Conservation (phyloP, 2,888 invertebrate species). For the Metopia argyrocephala region DNA sequence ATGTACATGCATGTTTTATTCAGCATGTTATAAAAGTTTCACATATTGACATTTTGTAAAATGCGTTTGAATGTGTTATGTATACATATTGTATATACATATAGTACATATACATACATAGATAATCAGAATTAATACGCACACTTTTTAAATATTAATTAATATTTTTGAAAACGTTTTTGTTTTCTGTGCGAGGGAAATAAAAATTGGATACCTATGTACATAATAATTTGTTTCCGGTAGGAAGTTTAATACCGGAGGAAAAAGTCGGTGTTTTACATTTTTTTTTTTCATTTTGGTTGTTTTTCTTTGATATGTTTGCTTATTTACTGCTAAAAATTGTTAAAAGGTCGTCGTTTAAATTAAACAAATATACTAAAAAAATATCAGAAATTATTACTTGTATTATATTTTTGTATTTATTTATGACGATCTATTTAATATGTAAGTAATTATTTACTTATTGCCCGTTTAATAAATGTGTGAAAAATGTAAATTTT, state of each 20-base stretch:
- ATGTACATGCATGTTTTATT: too few relatives aligned
- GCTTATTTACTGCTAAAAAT: too few relatives aligned
- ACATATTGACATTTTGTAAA: too few relatives aligned
- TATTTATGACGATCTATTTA: not conserved
- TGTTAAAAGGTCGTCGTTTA: too few relatives aligned
- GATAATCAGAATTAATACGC: too few relatives aligned
- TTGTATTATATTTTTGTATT: not conserved
- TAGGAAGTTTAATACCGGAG: not conserved
- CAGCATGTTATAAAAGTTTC: too few relatives aligned
- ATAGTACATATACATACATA: too few relatives aligned
- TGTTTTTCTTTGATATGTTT: not conserved
- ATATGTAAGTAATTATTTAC: not conserved
- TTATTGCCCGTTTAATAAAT: not conserved
- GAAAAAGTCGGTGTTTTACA: not conserved
- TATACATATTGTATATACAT: too few relatives aligned
- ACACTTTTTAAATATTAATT: too few relatives aligned
- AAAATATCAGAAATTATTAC: constrained; percentile 2
- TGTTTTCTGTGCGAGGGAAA: constrained; percentile 49
- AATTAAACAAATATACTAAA: too few relatives aligned
- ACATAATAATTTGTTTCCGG: constrained; percentile 59
- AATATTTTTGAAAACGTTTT: too few relatives aligned
- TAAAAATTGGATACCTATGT: constrained; percentile 42
- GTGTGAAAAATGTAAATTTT: constrained; percentile 20
- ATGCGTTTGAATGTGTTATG: too few relatives aligned
- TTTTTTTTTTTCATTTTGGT: constrained; percentile 7